A percentile compares a stretch with the other conserved stretches of the same genome.
phyloP scores from a whole-genome alignment of 2,797 vertebrate species.

The Urophycis tenuis region DNA sequence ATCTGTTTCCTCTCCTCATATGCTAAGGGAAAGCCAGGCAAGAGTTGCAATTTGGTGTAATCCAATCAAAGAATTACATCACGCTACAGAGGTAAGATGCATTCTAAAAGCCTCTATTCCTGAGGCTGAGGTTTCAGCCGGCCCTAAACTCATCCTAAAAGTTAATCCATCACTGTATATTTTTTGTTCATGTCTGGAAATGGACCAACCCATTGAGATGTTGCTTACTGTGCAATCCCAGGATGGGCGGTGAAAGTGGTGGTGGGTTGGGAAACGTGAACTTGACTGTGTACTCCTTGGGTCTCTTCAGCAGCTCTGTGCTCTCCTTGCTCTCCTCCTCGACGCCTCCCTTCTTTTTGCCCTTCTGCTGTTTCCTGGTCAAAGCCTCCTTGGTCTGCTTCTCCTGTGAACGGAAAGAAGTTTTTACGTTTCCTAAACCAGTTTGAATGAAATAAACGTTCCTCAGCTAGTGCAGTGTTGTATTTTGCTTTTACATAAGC shows the following conservation, averaged over 20 bases:
- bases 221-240: conserved; percentile 81
- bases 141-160: not conserved
- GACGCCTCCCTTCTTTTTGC: conserved; percentile 75
- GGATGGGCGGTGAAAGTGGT: conserved; percentile 82
- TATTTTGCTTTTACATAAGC: not conserved
- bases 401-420: conserved; percentile 64
- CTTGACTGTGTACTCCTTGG: conserved; percentile 86
- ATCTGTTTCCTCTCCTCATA: not conserved
- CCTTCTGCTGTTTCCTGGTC: conserved; percentile 87
- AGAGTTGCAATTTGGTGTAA: not conserved
- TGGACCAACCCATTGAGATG: not conserved
- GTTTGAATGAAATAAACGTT: not conserved
- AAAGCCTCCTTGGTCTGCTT: conserved; percentile 86
- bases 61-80: not conserved
- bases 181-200: not conserved
- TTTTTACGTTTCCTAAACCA: not conserved
- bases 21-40: not conserved
- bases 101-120: not conserved
- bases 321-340: conserved; percentile 80
- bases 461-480: too few species aligned
- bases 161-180: not conserved
- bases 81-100: too few species aligned
- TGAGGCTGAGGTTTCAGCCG: not conserved
- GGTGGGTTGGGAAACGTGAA: conserved; percentile 92
- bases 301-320: conserved; percentile 80